These are phyloP conservation scores for Ecdyonurus torrentis DNA, from an alignment of 2,888 invertebrate species.

Conservation along the genomic window DNA sequence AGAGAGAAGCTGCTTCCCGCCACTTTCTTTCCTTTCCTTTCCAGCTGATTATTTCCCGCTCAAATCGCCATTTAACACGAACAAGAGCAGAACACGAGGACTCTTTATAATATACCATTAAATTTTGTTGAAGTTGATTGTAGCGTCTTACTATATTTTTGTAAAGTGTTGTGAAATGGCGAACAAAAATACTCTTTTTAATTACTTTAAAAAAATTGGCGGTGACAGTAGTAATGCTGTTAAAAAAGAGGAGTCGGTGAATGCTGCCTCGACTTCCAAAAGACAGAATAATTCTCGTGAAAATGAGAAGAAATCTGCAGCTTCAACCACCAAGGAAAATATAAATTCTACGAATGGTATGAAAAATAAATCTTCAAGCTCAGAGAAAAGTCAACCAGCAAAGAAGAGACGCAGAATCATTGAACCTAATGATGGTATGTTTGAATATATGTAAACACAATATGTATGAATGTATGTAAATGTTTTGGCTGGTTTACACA, in stretches of 20 bases:
- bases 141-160: background rate
- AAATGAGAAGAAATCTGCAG: background rate
- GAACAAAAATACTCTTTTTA: background rate
- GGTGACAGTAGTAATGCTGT: background rate
- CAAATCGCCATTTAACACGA: too few relatives aligned
- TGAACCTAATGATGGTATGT: background rate
- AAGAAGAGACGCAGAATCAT: background rate
- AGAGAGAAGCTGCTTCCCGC: too few relatives aligned
- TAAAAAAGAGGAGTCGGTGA: background rate
- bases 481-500: too few relatives aligned
- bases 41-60: too few relatives aligned
- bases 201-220: background rate
- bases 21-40: too few relatives aligned
- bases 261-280: background rate
- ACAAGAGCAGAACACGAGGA: too few relatives aligned
- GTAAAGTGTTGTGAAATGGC: background rate
- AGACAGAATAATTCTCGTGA: too few relatives aligned
- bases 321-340: background rate
- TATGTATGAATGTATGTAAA: background rate
- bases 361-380: background rate
- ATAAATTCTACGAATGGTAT: background rate
- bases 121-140: too few relatives aligned
- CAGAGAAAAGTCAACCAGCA: background rate
- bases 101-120: too few relatives aligned
- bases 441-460: background rate